phyloP scores from a whole-genome alignment of 2,888 invertebrate genomes.

The Agrotis segetum region DNA sequence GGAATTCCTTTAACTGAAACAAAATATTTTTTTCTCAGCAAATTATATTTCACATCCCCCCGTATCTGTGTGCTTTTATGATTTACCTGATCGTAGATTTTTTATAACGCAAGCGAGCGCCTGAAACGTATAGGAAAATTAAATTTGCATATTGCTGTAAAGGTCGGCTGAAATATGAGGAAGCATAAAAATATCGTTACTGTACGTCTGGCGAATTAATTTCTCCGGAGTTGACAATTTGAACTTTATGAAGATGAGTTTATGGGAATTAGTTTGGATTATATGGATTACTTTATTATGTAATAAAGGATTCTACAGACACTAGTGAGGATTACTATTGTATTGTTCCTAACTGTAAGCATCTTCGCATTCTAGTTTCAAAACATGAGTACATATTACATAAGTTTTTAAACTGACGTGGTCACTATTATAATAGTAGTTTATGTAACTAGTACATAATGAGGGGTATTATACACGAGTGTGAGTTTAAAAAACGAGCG shows the following conservation, averaged over 20 bases:
- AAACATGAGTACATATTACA: too few relatives aligned
- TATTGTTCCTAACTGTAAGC: too few relatives aligned
- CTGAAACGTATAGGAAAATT: constrained; percentile 71
- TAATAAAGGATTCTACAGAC: too few relatives aligned
- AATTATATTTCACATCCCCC: constrained; percentile 63
- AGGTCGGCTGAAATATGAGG: constrained; percentile 51
- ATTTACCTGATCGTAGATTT: constrained; percentile 73
- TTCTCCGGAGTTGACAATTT: constrained; percentile 10
- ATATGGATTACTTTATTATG: too few relatives aligned
- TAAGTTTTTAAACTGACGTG: too few relatives aligned
- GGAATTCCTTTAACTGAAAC: constrained; percentile 45
- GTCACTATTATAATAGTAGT: too few relatives aligned
- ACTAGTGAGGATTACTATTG: too few relatives aligned
- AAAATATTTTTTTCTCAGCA: constrained; percentile 51
- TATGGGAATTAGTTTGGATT: neutral
- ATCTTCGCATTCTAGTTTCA: too few relatives aligned
- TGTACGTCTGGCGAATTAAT: constrained; percentile 17
- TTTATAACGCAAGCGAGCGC: constrained; percentile 68
- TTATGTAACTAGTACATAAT: too few relatives aligned
- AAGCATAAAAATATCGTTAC: constrained; percentile 21
- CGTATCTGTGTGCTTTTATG: constrained; percentile 65
- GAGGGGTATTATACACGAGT: too few relatives aligned
- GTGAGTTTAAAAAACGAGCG: too few relatives aligned
- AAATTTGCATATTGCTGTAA: constrained; percentile 72
- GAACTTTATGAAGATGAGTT: neutral